phyloP scores from a whole-genome alignment of 2,113 vertebrate genomes.

The Chrysochloris asiatica region DNA sequence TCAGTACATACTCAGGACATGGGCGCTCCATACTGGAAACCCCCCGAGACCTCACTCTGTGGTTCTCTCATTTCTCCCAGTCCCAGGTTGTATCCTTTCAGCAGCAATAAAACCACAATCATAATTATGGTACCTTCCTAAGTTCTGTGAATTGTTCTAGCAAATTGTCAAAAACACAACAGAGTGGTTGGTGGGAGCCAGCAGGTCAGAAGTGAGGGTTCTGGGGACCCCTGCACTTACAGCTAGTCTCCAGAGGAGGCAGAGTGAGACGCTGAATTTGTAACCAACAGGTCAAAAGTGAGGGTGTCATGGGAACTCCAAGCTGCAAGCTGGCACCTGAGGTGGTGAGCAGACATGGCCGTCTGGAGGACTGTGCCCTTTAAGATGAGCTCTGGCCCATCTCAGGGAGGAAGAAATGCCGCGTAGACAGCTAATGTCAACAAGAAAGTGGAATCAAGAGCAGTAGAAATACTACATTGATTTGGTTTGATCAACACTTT shows the following conservation, averaged over 20 bases:
- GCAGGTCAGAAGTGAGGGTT: neutral
- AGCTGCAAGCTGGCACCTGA: neutral
- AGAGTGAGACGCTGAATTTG: no score
- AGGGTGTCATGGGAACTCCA: neutral
- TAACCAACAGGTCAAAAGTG: neutral
- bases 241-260: no score
- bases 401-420: neutral
- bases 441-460: neutral
- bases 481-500: neutral
- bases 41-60: neutral
- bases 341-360: neutral
- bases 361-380: neutral
- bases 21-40: neutral
- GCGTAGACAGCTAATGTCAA: neutral
- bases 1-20: neutral
- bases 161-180: neutral
- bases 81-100: neutral
- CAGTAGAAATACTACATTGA: neutral
- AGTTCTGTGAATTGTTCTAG: neutral
- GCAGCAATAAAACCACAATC: neutral
- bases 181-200: neutral
- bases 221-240: no score
- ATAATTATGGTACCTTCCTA: neutral
- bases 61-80: neutral
- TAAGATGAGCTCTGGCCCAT: neutral